Evolutionary conservation across 2,888 invertebrate genomes (phyloP).

Genomic region (Steinernema scapterisci): DNA sequence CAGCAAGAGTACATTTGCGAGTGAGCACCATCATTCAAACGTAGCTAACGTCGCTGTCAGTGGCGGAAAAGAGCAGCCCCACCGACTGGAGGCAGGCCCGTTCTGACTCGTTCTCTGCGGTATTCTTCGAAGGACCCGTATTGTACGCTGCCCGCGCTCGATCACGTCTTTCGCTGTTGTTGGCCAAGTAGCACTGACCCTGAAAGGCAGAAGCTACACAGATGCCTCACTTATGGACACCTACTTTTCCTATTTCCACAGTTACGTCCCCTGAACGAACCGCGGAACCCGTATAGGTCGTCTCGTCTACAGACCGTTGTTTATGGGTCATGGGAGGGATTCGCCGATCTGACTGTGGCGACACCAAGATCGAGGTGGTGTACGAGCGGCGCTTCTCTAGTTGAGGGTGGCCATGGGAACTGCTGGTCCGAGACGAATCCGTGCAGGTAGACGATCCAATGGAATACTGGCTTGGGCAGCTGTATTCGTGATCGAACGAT

Average conservation of each 20-base stretch:
- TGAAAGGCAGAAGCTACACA: slow-evolving; percentile 15
- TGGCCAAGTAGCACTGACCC: slow-evolving; percentile 36
- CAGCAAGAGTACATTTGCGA: not conserved
- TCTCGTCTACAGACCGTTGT: slow-evolving; percentile 44
- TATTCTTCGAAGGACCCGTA: slow-evolving; percentile 21
- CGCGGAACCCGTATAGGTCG: slow-evolving; percentile 16
- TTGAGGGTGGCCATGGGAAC: not conserved
- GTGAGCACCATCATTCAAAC: slow-evolving; percentile 34
- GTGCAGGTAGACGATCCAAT: slow-evolving; percentile 19
- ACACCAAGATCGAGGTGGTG: slow-evolving; percentile 64
- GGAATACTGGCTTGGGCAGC: slow-evolving; percentile 7
- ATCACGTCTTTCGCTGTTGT: slow-evolving; percentile 26
- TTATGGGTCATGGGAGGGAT: slow-evolving; percentile 36
- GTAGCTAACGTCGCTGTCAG: slow-evolving; percentile 45
- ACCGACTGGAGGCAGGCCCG: slow-evolving; percentile 36
- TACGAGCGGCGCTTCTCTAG: slow-evolving; percentile 57
- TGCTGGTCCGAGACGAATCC: not conserved
- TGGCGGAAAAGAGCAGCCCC: slow-evolving; percentile 34
- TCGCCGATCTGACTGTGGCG: slow-evolving; percentile 51
- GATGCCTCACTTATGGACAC: no score
- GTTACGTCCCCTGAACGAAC: slow-evolving; percentile 47
- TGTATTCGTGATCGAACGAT: slow-evolving; percentile 18
- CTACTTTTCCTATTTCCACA: slow-evolving; percentile 48
- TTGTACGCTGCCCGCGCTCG: not conserved
- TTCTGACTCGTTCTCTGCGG: slow-evolving; percentile 33